Base-by-base conservation (phyloP, 2,888 invertebrate species). In the Agrenia bidenticulata region DNA sequence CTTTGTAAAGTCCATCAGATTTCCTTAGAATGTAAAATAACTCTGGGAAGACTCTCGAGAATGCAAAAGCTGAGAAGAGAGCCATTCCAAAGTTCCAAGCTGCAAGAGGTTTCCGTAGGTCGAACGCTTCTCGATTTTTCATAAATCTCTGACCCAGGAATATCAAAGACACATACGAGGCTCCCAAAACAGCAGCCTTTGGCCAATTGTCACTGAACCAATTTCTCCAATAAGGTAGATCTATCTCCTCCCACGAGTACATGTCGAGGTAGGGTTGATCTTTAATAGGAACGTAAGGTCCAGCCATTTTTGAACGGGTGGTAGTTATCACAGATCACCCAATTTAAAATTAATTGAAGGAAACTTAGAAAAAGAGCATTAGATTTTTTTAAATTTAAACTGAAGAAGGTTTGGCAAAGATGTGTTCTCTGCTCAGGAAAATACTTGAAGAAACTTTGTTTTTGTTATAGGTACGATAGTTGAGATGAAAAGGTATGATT, bases 11-110 rank as follows among this genome's bases (percentile, higher is more conserved):
- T n/a, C 72, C 72, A 37, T 68, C 66, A 1, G 58, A 39, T n/a
- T 69, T 61, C 13, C 45, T 24, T 1, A 72, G 45, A 45, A 69
- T 37, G 26, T 67, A 65, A 23, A 65, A 61, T 15, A 72, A 55
- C 61, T 72, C 72, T 9, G 72, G 72, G n/a, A 64, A 63, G 13
- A 69, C 66, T 41, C 72, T 51, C 1, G 51, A 21, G 24, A 69
- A 67, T 23, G 65, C 69, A 41, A 69, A 65, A 1, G 58, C 53
- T n/a, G 68, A 68, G 60, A 69, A 71, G 4, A 64, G 32, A 7
- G 71, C 71, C 64, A 68, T 64, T 37, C 58, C 64, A 49, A 69
- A 68, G 26, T 71, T 71, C 71, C 71, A 71, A 23, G 64, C 13
- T 17, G 66, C 66, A 19, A 71, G 41, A 13, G 60, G 55, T 50